A percentile compares a stretch with the other conserved stretches of the same genome.
These are phyloP conservation scores for Lasiommata megera DNA, from an alignment of 2,888 invertebrate genomes.

Conservation along the genomic window DNA sequence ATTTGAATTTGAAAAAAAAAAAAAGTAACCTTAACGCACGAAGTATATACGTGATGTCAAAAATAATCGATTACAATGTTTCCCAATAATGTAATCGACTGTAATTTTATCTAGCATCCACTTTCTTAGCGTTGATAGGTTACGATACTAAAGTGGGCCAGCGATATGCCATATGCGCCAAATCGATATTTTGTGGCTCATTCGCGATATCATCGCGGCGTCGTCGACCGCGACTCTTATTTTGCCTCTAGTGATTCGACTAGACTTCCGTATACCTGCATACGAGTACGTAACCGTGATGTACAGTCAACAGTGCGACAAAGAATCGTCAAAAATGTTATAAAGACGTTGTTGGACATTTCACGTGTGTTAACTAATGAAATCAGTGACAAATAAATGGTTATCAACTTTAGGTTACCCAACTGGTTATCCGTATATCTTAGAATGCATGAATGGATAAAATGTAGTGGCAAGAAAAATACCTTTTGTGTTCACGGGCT, in stretches of 20 bases:
- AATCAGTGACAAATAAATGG: too few relatives aligned
- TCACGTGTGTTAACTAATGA: too few relatives aligned
- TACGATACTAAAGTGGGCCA: constrained; percentile 55
- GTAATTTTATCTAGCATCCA: constrained; percentile 2
- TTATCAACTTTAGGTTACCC: too few relatives aligned
- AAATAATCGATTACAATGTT: neutral
- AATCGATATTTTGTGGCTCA: constrained; percentile 45
- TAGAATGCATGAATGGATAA: too few relatives aligned
- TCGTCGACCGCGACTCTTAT: neutral
- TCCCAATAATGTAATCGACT: constrained; percentile 3
- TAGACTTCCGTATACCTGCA: neutral
- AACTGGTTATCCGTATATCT: too few relatives aligned
- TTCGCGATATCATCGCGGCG: constrained; percentile 39
- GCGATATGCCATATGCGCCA: constrained; percentile 42
- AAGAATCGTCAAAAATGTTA: too few relatives aligned
- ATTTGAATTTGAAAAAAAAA: too few relatives aligned
- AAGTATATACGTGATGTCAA: neutral
- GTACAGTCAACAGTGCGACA: neutral
- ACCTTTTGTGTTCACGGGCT: too few relatives aligned
- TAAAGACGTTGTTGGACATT: too few relatives aligned
- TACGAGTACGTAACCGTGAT: neutral
- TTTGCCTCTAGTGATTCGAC: neutral
- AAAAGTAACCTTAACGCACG: too few relatives aligned
- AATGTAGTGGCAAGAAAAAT: too few relatives aligned
- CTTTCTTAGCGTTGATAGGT: constrained; percentile 49